These are phyloP conservation scores for Saccostrea glomerata DNA, from an alignment of 1,140 invertebrate genomes.

Conservation along the genomic window DNA sequence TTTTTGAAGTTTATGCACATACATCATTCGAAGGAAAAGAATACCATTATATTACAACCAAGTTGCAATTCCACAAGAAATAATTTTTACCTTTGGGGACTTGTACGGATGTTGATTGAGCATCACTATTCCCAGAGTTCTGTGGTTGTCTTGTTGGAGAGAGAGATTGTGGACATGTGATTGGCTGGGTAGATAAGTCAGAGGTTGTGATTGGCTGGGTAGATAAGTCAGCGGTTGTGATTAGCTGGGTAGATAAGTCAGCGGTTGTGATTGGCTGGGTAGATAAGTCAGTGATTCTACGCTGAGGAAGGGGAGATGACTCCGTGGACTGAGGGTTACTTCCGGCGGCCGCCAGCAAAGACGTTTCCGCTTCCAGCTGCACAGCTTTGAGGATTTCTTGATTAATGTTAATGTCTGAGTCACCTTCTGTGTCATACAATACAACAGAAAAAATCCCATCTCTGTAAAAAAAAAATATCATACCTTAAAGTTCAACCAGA, in stretches of 20 bases:
- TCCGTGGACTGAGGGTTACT: background rate
- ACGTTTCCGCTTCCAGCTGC: conserved; percentile 15
- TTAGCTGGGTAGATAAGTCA: background rate
- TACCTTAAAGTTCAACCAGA: too few relatives aligned
- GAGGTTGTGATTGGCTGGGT: background rate
- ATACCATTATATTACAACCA: too few relatives aligned
- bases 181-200: background rate
- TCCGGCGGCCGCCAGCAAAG: background rate
- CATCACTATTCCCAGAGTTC: background rate
- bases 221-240: background rate
- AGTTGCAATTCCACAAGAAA: too few relatives aligned
- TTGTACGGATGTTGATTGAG: too few relatives aligned
- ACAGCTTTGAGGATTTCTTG: conserved; percentile 57
- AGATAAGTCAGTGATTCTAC: background rate
- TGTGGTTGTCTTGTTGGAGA: background rate
- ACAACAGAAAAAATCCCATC: conserved; percentile 60
- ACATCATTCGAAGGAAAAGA: too few relatives aligned
- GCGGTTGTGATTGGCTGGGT: background rate
- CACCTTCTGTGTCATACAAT: conserved; percentile 60
- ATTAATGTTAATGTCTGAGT: conserved; percentile 66
- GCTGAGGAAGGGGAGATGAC: background rate
- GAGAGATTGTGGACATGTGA: background rate
- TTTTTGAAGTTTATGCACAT: too few relatives aligned
- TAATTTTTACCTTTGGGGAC: too few relatives aligned
- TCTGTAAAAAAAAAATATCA: conserved; percentile 39